These are phyloP conservation scores for Lamprotornis superbus DNA, from an alignment of 2,113 vertebrate genomes.

Conservation along the genomic window DNA sequence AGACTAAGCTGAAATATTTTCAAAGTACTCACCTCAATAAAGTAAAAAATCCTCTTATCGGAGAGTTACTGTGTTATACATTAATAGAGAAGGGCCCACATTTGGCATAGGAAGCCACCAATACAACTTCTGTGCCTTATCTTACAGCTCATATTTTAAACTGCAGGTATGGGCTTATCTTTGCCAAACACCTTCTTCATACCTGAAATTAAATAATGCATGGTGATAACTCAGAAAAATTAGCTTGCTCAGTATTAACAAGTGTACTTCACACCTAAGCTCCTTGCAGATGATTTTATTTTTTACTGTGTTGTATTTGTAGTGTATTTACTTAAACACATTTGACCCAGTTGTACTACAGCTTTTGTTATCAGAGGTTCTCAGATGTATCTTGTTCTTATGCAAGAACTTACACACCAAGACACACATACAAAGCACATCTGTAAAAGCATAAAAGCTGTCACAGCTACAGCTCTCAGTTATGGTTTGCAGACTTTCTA, in stretches of 20 bases:
- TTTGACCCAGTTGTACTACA: neutral
- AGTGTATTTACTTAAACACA: neutral
- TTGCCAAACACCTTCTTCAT: neutral
- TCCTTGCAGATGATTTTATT: neutral
- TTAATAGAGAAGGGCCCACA: neutral
- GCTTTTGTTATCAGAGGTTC: neutral
- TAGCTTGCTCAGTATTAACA: neutral
- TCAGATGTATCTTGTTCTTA: neutral
- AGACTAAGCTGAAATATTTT: neutral
- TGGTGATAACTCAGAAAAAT: neutral
- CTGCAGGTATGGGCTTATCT: neutral
- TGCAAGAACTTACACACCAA: neutral
- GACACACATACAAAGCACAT: neutral
- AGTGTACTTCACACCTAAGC: neutral
- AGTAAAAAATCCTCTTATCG: neutral
- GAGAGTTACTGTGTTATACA: neutral
- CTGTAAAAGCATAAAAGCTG: neutral
- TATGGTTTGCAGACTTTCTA: neutral
- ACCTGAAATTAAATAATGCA: neutral
- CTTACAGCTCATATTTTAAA: neutral
- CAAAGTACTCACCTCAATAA: neutral
- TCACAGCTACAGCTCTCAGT: neutral
- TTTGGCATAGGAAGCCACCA: neutral
- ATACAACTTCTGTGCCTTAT: neutral
- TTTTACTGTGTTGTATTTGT: neutral